phyloP scores from a whole-genome alignment of 2,797 vertebrate genomes.

The Lepus townsendii region DNA sequence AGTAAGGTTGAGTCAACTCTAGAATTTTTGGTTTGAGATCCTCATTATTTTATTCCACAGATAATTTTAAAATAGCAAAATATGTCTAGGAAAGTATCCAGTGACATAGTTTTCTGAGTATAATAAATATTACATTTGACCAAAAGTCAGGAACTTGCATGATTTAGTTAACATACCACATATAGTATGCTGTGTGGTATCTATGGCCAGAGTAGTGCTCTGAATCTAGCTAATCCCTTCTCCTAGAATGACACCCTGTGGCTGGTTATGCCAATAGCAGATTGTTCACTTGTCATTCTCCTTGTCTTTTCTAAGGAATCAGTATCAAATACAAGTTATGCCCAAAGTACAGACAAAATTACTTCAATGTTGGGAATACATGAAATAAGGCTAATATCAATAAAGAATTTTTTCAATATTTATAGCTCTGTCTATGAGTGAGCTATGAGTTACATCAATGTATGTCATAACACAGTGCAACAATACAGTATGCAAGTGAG shows the following conservation, averaged over 20 bases:
- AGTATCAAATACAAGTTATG: not conserved
- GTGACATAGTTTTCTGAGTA: not conserved
- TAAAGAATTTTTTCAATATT: slow-evolving; percentile 19
- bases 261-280: slow-evolving; percentile 82
- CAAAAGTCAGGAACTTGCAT: not conserved
- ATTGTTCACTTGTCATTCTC: slow-evolving; percentile 20
- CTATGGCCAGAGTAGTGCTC: slow-evolving; percentile 72
- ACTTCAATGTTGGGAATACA: not conserved
- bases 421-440: not conserved
- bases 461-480: not conserved
- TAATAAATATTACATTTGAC: not conserved
- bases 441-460: not conserved
- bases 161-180: not conserved
- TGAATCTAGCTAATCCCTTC: slow-evolving; percentile 70
- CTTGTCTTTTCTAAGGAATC: not conserved
- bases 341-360: not conserved
- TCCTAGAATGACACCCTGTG: slow-evolving; percentile 89
- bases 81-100: not conserved
- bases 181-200: not conserved
- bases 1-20: not conserved
- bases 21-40: not conserved
- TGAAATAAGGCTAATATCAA: not conserved
- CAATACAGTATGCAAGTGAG: not conserved
- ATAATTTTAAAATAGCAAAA: not conserved
- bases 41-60: not conserved